phyloP scores from a whole-genome alignment of 2,797 vertebrate species.

The Prionace glauca region DNA sequence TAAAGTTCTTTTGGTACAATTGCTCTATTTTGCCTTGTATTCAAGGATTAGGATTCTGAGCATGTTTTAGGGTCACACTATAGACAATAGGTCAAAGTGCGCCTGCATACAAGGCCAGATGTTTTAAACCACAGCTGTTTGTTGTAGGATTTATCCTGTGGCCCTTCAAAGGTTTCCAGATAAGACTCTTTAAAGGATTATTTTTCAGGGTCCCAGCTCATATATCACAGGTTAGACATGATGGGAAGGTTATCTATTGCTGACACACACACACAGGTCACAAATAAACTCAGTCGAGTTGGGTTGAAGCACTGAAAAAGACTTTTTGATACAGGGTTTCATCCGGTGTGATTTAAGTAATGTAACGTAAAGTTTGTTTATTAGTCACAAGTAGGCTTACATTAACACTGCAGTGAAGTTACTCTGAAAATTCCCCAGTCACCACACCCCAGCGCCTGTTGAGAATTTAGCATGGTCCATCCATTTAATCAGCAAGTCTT shows the following conservation, averaged over 20 bases:
- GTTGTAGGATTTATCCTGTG: slow-evolving; percentile 38
- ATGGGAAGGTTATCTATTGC: slow-evolving; percentile 46
- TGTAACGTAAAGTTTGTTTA: too few species aligned
- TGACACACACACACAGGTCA: slow-evolving; percentile 41
- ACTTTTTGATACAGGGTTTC: not conserved
- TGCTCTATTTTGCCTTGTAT: not conserved
- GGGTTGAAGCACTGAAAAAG: not conserved
- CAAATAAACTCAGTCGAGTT: slow-evolving; percentile 18
- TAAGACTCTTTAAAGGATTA: slow-evolving; percentile 42
- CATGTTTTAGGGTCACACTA: slow-evolving; percentile 24
- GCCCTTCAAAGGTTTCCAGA: slow-evolving; percentile 42
- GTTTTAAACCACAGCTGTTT: slow-evolving; percentile 48
- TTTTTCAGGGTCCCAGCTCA: slow-evolving; percentile 40
- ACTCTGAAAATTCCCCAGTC: too few species aligned
- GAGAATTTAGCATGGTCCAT: too few species aligned
- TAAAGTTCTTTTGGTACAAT: not conserved
- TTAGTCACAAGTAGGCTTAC: too few species aligned
- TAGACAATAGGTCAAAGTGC: slow-evolving; percentile 42
- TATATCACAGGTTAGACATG: slow-evolving; percentile 47
- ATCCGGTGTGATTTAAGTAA: too few species aligned
- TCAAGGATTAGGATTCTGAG: not conserved
- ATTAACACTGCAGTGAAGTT: too few species aligned
- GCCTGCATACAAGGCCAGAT: slow-evolving; percentile 45
- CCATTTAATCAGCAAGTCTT: too few species aligned
- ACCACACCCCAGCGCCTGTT: too few species aligned